These are phyloP conservation scores for Sebastes paucispinis DNA, from an alignment of 2,797 vertebrate genomes.

Conservation along the genomic window DNA sequence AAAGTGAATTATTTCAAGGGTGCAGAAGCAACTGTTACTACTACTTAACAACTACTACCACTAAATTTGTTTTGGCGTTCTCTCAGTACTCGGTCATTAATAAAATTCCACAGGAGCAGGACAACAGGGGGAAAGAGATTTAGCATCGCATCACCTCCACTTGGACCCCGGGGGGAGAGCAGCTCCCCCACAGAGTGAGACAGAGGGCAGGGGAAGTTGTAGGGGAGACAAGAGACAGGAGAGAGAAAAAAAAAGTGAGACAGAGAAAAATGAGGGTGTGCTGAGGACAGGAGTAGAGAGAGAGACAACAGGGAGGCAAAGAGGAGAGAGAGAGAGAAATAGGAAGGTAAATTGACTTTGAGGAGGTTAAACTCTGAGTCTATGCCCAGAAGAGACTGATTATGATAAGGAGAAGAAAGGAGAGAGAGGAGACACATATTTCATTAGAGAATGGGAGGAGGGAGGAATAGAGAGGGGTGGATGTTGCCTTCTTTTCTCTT, in stretches of 20 bases:
- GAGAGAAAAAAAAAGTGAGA: conserved; percentile 20
- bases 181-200: conserved; percentile 29
- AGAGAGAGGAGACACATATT: conserved; percentile 71
- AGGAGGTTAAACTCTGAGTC: conserved; percentile 75
- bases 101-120: conserved; percentile 12
- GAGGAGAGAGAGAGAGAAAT: conserved; percentile 37
- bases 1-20: background rate
- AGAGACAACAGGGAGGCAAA: conserved; percentile 32
- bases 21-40: background rate
- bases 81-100: background rate
- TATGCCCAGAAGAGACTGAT: conserved; percentile 74
- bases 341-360: conserved; percentile 75
- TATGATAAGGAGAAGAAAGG: conserved; percentile 71
- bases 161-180: conserved; percentile 6
- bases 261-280: conserved; percentile 21
- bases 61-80: background rate
- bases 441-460: conserved; percentile 68
- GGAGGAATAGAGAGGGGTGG: conserved; percentile 22
- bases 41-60: background rate
- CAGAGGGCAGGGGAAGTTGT: conserved; percentile 21
- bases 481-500: conserved; percentile 10
- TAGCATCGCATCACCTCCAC: conserved; percentile 1
- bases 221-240: conserved; percentile 19
- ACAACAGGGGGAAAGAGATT: conserved; percentile 7
- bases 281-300: conserved; percentile 43